phyloP scores from a whole-genome alignment of 2,888 invertebrate genomes.

The Norana najaformis region DNA sequence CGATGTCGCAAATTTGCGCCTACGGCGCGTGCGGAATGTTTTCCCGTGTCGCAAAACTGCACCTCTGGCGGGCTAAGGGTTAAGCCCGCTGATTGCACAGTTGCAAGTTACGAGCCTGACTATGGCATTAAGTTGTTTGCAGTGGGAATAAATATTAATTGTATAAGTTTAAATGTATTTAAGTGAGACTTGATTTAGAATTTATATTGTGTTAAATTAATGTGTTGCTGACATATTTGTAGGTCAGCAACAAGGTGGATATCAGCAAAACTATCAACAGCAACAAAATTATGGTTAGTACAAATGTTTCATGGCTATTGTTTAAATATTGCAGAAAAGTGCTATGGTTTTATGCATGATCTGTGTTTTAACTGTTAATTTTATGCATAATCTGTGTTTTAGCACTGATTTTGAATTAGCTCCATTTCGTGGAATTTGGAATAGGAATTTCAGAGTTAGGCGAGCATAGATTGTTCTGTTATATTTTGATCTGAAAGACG shows the following conservation, averaged over 20 bases:
- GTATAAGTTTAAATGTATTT: not conserved
- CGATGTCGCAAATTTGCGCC: too few relatives aligned
- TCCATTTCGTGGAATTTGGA: too few relatives aligned
- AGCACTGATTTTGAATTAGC: too few relatives aligned
- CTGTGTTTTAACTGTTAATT: not conserved
- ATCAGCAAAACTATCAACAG: slow-evolving; percentile 25
- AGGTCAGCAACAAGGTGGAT: slow-evolving; percentile 17
- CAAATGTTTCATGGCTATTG: not conserved
- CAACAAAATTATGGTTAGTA: slow-evolving; percentile 9
- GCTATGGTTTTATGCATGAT: not conserved
- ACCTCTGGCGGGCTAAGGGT: too few relatives aligned
- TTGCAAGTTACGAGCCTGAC: too few relatives aligned
- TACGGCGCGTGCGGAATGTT: too few relatives aligned
- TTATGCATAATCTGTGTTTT: not conserved
- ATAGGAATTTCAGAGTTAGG: too few relatives aligned
- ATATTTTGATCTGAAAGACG: not conserved
- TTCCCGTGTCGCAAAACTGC: too few relatives aligned
- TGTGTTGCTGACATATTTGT: not conserved
- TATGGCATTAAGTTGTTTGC: too few relatives aligned
- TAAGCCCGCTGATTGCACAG: not conserved
- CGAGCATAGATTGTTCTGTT: not conserved
- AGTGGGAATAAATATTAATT: not conserved
- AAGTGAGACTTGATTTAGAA: not conserved
- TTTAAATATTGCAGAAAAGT: too few relatives aligned
- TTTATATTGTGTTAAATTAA: not conserved